Evolutionary conservation across 1,140 invertebrate species (phyloP).

Genomic region (Aradophagus sp.): DNA sequence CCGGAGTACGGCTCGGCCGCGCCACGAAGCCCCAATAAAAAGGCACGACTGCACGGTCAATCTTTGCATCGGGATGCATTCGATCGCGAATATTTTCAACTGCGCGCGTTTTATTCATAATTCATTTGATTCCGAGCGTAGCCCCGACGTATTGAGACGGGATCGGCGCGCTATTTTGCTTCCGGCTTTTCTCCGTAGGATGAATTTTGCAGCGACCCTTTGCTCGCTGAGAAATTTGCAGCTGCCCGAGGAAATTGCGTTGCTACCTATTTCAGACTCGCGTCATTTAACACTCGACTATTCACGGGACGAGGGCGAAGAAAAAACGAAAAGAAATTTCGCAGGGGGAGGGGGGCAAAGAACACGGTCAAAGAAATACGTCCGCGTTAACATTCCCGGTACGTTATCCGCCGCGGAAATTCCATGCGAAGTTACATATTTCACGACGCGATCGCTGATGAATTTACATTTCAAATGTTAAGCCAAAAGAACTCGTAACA

Average conservation of each 20-base stretch:
- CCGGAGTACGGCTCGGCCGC: slow-evolving; percentile 27
- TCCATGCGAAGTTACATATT: slow-evolving; percentile 43
- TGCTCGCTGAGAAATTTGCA: slow-evolving; percentile 50
- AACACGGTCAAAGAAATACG: slow-evolving; percentile 44
- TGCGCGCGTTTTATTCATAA: slow-evolving; percentile 59
- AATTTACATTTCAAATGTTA: slow-evolving; percentile 48
- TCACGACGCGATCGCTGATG: slow-evolving; percentile 25
- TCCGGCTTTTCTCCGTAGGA: slow-evolving; percentile 39
- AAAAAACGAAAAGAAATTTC: too few relatives aligned
- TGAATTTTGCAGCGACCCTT: slow-evolving; percentile 50
- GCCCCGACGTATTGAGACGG: slow-evolving; percentile 33
- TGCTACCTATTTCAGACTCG: slow-evolving; percentile 40
- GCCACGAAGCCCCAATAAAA: slow-evolving; percentile 42
- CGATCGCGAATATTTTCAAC: slow-evolving; percentile 50
- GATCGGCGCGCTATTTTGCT: slow-evolving; percentile 40
- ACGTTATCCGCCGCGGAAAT: slow-evolving; percentile 19
- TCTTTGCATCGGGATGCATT: slow-evolving; percentile 44
- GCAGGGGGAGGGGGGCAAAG: too few relatives aligned
- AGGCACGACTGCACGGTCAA: slow-evolving; percentile 26
- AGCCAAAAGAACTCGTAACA: slow-evolving; percentile 19
- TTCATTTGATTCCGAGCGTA: slow-evolving; percentile 43
- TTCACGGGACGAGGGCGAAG: slow-evolving; percentile 27
- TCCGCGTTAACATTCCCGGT: slow-evolving; percentile 41
- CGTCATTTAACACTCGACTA: slow-evolving; percentile 49
- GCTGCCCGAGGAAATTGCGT: slow-evolving; percentile 44